A percentile compares a stretch with the other conserved stretches of the same genome.
Evolutionary conservation across 2,797 vertebrate species (phyloP).

Genomic region (Chaetodon trifasciatus): DNA sequence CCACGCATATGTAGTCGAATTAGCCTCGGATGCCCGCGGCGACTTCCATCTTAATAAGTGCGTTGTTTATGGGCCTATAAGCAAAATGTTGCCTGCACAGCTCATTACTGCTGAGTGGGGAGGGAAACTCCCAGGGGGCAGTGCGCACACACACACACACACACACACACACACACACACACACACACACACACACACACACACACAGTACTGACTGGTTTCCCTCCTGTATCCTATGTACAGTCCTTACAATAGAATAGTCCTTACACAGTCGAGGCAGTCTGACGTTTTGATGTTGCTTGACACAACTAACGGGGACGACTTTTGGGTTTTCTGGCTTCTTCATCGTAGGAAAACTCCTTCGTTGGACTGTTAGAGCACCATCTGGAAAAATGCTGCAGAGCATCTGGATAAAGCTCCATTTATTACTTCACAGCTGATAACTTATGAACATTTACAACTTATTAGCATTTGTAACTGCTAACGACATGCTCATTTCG

Average conservation of each 20-base stretch:
- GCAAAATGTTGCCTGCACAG: conserved; percentile 81
- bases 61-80: conserved; percentile 83
- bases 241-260: neutral
- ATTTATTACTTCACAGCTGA: neutral
- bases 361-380: neutral
- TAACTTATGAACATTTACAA: neutral
- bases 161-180: conserved; percentile 14
- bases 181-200: conserved; percentile 17
- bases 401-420: conserved; percentile 11
- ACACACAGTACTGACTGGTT: conserved; percentile 39
- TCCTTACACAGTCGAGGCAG: neutral
- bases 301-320: too few relatives aligned
- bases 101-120: conserved; percentile 83
- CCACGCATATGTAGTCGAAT: conserved; percentile 70
- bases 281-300: neutral
- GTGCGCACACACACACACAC: conserved; percentile 25
- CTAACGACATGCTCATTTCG: neutral
- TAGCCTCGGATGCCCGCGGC: conserved; percentile 67
- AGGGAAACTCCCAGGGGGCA: conserved; percentile 66
- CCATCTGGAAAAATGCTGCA: neutral
- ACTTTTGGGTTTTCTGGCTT: neutral
- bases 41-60: conserved; percentile 83
- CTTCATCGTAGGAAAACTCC: conserved; percentile 5
- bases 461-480: neutral
- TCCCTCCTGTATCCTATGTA: neutral